Percentiles rank a stretch among this genome's conserved stretches.
Conservation (phyloP, 2,888 invertebrate species). For the Eurois occulta region DNA sequence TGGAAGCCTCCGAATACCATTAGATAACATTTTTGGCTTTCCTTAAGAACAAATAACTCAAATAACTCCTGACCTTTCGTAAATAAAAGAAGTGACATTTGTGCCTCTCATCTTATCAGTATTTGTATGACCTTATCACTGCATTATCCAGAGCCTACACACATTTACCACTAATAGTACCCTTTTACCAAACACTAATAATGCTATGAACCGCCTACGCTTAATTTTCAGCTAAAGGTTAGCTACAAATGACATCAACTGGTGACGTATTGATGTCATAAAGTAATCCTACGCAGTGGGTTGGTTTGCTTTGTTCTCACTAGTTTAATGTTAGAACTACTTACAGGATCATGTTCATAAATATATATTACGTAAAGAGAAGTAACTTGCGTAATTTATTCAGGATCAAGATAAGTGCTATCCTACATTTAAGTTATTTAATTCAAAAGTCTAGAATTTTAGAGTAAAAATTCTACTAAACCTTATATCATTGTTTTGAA, state of each 20-base stretch:
- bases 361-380: too few species aligned
- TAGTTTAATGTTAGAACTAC: neutral
- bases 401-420: too few species aligned
- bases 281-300: neutral
- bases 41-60: neutral
- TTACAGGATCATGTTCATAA: neutral
- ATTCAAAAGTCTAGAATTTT: too few species aligned
- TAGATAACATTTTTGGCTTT: neutral
- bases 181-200: conserved; percentile 7
- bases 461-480: too few species aligned
- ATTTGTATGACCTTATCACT: conserved; percentile 3
- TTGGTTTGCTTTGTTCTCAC: neutral
- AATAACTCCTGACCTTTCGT: neutral
- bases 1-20: neutral
- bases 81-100: conserved; percentile 2
- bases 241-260: conserved; percentile 12
- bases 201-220: conserved; percentile 21
- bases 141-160: conserved; percentile 5
- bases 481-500: too few species aligned
- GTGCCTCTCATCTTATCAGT: neutral
- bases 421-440: too few species aligned
- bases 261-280: conserved; percentile 29
- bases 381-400: too few species aligned
- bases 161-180: conserved; percentile 1
- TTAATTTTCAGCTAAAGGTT: conserved; percentile 32